These are phyloP conservation scores for Mustela erminea DNA, from an alignment of 2,797 vertebrate genomes.

Conservation along the genomic window DNA sequence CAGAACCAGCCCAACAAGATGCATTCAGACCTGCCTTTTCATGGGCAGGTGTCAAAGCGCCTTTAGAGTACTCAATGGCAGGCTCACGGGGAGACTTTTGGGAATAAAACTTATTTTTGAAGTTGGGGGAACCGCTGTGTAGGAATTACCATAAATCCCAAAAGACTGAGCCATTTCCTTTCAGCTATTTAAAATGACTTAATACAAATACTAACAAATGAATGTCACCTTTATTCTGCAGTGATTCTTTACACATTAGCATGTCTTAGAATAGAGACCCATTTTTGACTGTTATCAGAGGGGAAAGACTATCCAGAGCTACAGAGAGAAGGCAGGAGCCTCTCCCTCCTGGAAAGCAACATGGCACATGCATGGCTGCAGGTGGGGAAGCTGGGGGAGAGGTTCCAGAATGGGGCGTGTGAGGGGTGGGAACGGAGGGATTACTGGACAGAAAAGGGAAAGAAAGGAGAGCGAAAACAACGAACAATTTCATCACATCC, in stretches of 20 bases:
- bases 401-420: fast-evolving
- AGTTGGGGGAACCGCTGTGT: not conserved
- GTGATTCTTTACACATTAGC: not conserved
- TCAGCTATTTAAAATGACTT: not conserved
- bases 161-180: not conserved
- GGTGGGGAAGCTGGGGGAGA: not conserved
- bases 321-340: not conserved
- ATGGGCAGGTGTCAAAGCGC: not conserved
- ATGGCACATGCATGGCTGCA: not conserved
- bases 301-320: not conserved
- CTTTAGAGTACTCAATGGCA: not conserved
- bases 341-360: not conserved
- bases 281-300: fast-evolving
- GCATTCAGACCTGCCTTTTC: not conserved
- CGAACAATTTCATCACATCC: not conserved
- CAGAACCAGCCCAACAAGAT: not conserved
- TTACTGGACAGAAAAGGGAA: not conserved
- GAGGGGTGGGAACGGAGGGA: not conserved
- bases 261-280: not conserved
- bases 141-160: not conserved
- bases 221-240: not conserved
- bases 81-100: not conserved
- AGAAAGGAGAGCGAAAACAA: not conserved
- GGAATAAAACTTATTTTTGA: not conserved
- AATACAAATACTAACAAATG: not conserved